Conservation (phyloP, 2,113 vertebrate genomes). For the Saguinus imperator region DNA sequence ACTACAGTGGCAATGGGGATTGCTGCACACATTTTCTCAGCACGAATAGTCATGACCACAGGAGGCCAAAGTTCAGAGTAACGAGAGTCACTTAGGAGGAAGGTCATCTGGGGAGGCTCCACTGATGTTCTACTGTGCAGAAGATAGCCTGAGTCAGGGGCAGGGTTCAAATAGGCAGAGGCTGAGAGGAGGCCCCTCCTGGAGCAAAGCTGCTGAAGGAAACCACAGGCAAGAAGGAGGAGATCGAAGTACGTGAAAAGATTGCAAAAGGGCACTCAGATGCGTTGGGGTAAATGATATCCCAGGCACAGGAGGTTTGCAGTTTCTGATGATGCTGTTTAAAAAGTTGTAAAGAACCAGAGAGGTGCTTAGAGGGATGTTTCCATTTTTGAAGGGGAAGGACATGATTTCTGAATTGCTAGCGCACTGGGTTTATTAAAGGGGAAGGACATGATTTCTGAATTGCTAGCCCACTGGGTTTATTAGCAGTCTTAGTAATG, state of each 20-base stretch:
- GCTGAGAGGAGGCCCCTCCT: neutral
- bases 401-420: neutral
- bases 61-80: neutral
- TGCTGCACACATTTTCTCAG: neutral
- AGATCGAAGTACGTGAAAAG: neutral
- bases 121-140: too few relatives aligned
- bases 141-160: neutral
- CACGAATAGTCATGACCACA: neutral
- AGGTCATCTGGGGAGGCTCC: neutral
- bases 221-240: neutral
- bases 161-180: neutral
- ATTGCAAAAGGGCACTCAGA: neutral
- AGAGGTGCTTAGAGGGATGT: neutral
- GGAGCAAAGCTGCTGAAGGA: neutral
- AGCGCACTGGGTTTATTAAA: neutral
- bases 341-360: neutral
- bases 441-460: neutral
- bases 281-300: neutral
- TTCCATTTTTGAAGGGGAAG: neutral
- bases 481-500: neutral
- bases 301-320: neutral
- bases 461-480: neutral
- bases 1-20: neutral
- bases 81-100: neutral
- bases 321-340: neutral